Evolutionary conservation across 2,888 invertebrate species (phyloP).

Genomic region (Dynastes maya): DNA sequence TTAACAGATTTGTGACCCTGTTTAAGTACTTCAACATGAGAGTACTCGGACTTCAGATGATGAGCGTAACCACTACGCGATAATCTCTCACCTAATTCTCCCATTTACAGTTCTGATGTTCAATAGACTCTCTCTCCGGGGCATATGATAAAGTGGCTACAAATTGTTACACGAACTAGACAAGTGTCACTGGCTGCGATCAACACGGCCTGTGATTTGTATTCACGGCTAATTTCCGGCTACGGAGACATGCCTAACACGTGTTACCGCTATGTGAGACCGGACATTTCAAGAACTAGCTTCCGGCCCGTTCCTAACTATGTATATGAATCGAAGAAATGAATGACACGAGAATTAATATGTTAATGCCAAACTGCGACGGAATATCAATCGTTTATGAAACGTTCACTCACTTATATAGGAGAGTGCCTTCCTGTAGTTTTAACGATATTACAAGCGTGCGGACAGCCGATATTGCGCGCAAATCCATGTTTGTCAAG

Average conservation of each 20-base stretch:
- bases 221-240: constrained; percentile 60
- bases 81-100: constrained; percentile 20
- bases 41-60: too few species aligned
- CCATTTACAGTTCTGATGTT: constrained; percentile 15
- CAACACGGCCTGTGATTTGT: constrained; percentile 57
- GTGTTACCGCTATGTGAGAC: constrained; percentile 57
- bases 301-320: constrained; percentile 48
- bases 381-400: constrained; percentile 22
- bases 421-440: constrained; percentile 20
- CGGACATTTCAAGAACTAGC: constrained; percentile 53
- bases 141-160: constrained; percentile 52
- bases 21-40: too few species aligned
- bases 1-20: too few species aligned
- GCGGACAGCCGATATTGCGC: neutral
- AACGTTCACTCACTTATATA: neutral
- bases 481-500: constrained; percentile 16
- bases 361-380: constrained; percentile 26
- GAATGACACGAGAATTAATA: constrained; percentile 41
- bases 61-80: neutral
- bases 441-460: constrained; percentile 1
- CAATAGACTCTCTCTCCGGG: neutral
- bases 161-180: constrained; percentile 53
- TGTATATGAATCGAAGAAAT: constrained; percentile 28
- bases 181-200: constrained; percentile 57
- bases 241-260: constrained; percentile 59